Evolutionary conservation across 2,113 vertebrate genomes (phyloP), one percentile per base, ranked within the genome.

Genomic region (Nibea coibor): DNA sequence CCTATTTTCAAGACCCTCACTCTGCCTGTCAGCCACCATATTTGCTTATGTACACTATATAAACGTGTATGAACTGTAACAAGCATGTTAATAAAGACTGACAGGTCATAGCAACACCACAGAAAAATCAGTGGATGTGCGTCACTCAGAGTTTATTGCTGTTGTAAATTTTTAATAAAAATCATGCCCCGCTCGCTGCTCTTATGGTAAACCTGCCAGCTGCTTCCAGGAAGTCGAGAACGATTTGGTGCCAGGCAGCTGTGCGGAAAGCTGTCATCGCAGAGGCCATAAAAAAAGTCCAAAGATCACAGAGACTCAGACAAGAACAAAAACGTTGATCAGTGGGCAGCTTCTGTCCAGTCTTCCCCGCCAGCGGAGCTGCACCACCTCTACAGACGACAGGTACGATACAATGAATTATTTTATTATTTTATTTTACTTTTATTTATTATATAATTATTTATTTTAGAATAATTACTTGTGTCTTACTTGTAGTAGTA

Each of bases 271-370:
- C 11, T 45, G 0, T 4, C 10, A 1, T 15, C 42, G 47, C 15
- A 10, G 15, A n/a, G 15, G 26, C 39, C 31, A 59, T 91, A 86
- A 89, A 88, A 45, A 45, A 19, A 81, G 91, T 94, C 83, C 86
- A 91, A 92, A 88, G 91, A 4, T 86, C 90, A 82, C 11, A 4
- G 2, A 11, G 17, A n/a, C 1, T 0, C 16, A 10, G 17, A 9
- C 4, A 35, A 10, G 61, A 56, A 88, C 68, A 90, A 92, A 92
- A 70, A 39, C 0, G 4, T 0, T 51, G 31, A 17, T 35, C 9
- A 3, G 3, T 48, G 62, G 20, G 53, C 10, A 2, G 20, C 0
- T 0, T 2, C 22, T n/a, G 71, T 83, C 79, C 87, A 93, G 83
- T 91, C 74, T 42, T 64, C 57, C 4, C 43, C 39, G 51, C 51